Conservation (phyloP, 2,888 invertebrate genomes). For the Cheilosia soror region DNA sequence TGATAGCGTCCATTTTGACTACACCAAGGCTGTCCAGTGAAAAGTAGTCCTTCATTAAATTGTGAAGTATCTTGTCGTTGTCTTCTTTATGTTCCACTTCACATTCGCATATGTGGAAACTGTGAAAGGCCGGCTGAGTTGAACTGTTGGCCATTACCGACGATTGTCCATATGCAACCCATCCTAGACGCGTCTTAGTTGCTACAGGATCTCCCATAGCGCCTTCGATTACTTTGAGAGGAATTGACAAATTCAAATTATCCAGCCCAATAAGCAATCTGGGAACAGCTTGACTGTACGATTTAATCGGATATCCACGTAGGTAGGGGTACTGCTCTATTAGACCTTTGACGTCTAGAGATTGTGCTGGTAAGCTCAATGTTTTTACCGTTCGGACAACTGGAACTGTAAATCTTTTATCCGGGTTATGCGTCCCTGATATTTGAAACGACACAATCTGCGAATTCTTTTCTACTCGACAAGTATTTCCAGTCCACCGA, state of each 20-base stretch:
- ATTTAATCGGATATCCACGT: not conserved
- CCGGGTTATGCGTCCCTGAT: not conserved
- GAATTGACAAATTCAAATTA: conserved; percentile 3
- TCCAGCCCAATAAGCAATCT: conserved; percentile 20
- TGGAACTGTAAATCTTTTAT: not conserved
- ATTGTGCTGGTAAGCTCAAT: not conserved
- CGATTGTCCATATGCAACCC: conserved; percentile 30
- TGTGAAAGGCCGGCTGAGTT: not conserved
- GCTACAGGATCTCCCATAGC: conserved; percentile 11
- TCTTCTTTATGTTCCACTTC: too few species aligned
- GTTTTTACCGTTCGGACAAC: not conserved
- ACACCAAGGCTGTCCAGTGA: conserved; percentile 23
- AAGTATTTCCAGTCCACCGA: conserved; percentile 20
- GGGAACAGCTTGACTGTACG: not conserved
- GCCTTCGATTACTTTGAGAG: conserved; percentile 26
- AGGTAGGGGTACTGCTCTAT: not conserved
- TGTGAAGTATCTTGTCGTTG: conserved; percentile 4
- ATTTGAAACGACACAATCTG: not conserved
- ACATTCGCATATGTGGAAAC: conserved; percentile 58
- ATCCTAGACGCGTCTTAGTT: conserved; percentile 49
- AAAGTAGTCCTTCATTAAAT: conserved; percentile 13
- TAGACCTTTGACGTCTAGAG: not conserved
- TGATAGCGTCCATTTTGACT: not conserved
- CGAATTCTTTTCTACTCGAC: conserved; percentile 4
- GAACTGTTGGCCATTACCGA: not conserved